These are phyloP conservation scores for Lethocerus indicus DNA, from an alignment of 1,140 invertebrate genomes.

Conservation along the genomic window DNA sequence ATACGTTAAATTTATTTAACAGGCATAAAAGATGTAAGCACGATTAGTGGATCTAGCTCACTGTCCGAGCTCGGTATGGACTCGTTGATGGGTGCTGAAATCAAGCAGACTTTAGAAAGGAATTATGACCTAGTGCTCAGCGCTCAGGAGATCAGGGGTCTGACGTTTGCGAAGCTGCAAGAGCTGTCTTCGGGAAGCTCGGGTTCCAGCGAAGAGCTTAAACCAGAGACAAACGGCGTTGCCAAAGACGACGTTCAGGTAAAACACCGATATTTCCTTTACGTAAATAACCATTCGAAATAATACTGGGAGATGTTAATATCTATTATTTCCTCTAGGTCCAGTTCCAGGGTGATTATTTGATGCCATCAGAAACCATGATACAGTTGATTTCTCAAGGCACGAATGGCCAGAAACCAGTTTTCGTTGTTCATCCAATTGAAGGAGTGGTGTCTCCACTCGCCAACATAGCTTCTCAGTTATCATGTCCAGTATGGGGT, in stretches of 20 bases:
- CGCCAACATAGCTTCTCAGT: conserved; percentile 41
- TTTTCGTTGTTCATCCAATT: conserved; percentile 82
- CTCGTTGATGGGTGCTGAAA: conserved; percentile 94
- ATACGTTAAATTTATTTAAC: not conserved
- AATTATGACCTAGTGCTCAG: conserved; percentile 77
- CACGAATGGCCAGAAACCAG: conserved; percentile 27
- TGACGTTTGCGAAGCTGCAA: conserved; percentile 54
- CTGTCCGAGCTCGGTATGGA: conserved; percentile 92
- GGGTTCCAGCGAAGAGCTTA: no score
- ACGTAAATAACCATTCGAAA: no score
- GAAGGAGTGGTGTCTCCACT: conserved; percentile 68
- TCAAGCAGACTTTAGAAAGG: conserved; percentile 88
- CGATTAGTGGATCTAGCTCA: conserved; percentile 49
- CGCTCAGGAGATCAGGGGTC: conserved; percentile 69
- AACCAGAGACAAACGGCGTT: no score
- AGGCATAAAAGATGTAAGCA: conserved; percentile 60
- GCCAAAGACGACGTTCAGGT: no score
- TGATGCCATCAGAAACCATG: conserved; percentile 46
- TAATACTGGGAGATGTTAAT: no score
- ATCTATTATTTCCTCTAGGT: no score
- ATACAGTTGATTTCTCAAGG: conserved; percentile 39
- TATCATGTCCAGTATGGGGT: conserved; percentile 61
- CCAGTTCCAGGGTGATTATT: conserved; percentile 24
- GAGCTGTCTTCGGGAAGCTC: not conserved
- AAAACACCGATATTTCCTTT: no score